Conservation (phyloP, 2,888 invertebrate species). For the Spodoptera exigua region DNA sequence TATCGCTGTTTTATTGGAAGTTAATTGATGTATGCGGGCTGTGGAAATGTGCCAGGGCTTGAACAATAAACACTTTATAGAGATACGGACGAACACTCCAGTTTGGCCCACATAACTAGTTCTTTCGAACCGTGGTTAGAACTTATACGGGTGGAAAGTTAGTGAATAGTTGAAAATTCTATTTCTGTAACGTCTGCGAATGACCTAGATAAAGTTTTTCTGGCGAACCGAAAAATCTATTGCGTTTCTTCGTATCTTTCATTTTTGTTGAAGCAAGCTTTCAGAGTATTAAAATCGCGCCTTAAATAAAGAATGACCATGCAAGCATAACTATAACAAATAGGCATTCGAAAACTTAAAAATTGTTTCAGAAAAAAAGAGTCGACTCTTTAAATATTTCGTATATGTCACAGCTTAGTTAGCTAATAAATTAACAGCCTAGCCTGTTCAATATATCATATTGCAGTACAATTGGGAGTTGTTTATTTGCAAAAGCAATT, state of each 20-base stretch:
- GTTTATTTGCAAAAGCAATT: too few relatives aligned
- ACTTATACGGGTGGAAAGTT: slow-evolving; percentile 38
- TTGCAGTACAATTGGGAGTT: too few relatives aligned
- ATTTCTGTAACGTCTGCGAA: slow-evolving; percentile 31
- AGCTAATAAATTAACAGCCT: too few relatives aligned
- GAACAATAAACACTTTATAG: slow-evolving; percentile 52
- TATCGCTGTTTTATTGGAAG: slow-evolving; percentile 73
- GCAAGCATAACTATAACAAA: too few relatives aligned
- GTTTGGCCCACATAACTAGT: slow-evolving; percentile 18
- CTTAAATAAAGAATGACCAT: too few relatives aligned
- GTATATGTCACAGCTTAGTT: too few relatives aligned
- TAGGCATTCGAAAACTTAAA: too few relatives aligned
- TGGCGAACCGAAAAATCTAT: slow-evolving; percentile 18
- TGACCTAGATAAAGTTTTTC: slow-evolving; percentile 40
- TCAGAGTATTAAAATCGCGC: too few relatives aligned
- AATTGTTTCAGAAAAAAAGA: too few relatives aligned
- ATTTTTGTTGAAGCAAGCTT: too few relatives aligned
- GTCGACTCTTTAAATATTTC: too few relatives aligned
- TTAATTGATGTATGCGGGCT: slow-evolving; percentile 79
- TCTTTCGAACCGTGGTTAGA: slow-evolving; percentile 24
- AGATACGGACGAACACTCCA: slow-evolving; percentile 40
- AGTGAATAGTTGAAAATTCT: slow-evolving; percentile 39
- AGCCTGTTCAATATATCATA: too few relatives aligned
- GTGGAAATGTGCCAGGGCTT: slow-evolving; percentile 67
- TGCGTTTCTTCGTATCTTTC: slow-evolving; percentile 14